Percentiles rank a stretch among this genome's conserved stretches.
These are phyloP conservation scores for Anseranas semipalmata DNA, from an alignment of 2,113 vertebrate species.

Conservation along the genomic window DNA sequence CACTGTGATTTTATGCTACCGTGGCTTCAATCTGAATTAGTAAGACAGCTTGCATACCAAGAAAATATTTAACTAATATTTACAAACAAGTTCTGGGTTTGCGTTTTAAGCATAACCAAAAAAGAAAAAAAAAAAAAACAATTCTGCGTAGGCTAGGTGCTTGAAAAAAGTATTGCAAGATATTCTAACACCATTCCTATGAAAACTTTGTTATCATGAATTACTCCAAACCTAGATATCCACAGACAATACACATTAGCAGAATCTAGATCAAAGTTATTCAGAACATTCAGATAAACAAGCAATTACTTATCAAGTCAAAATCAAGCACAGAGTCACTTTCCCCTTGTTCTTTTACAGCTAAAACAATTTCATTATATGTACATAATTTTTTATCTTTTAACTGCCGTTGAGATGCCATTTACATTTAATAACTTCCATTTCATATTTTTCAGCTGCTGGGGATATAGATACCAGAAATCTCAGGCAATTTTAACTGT, in stretches of 20 bases:
- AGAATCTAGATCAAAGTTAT: not conserved
- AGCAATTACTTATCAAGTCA: not conserved
- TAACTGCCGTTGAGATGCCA: not conserved
- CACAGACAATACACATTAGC: not conserved
- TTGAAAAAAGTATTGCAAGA: not conserved
- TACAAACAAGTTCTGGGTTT: not conserved
- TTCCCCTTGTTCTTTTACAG: not conserved
- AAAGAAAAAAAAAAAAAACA: not conserved
- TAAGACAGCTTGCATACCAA: not conserved
- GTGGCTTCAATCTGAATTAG: not conserved
- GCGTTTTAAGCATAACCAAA: not conserved
- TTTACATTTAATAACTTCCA: not conserved
- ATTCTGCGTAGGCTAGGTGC: not conserved
- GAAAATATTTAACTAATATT: conserved; percentile 2
- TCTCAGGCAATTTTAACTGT: not conserved
- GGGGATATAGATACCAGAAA: not conserved
- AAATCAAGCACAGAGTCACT: not conserved
- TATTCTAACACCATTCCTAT: not conserved
- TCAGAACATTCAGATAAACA: not conserved
- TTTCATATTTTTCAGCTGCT: not conserved
- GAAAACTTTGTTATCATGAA: not conserved
- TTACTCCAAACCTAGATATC: not conserved
- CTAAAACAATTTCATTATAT: not conserved
- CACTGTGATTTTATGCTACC: not conserved
- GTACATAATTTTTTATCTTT: not conserved